These are phyloP conservation scores for Chromis chromis DNA, from an alignment of 2,797 vertebrate genomes.

Conservation along the genomic window DNA sequence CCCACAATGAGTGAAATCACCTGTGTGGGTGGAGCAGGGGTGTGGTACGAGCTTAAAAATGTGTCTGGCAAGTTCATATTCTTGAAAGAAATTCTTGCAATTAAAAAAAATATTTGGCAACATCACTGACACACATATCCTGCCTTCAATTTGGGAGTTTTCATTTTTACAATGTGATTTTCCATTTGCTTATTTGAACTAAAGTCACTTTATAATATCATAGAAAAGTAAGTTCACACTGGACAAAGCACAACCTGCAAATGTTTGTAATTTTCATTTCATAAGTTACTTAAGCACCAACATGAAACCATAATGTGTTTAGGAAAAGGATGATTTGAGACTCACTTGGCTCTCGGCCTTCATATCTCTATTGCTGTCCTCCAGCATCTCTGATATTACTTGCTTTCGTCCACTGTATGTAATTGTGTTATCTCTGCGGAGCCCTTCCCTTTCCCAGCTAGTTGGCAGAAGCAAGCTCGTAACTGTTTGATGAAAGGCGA, in stretches of 20 bases:
- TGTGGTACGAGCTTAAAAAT: not conserved
- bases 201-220: not conserved
- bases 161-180: no score
- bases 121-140: no score
- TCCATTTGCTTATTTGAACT: not conserved
- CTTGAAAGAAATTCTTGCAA: not conserved
- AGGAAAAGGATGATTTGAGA: slow-evolving; percentile 49
- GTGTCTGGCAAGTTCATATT: not conserved
- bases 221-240: not conserved
- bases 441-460: slow-evolving; percentile 68
- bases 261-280: slow-evolving; percentile 22
- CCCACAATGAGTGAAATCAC: not conserved
- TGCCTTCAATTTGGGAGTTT: no score
- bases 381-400: slow-evolving; percentile 44
- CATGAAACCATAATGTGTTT: slow-evolving; percentile 43
- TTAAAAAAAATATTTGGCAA: not conserved
- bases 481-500: slow-evolving; percentile 70
- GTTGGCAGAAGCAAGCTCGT: slow-evolving; percentile 63
- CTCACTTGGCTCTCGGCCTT: slow-evolving; percentile 19
- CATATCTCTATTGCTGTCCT: slow-evolving; percentile 42
- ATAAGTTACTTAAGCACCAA: slow-evolving; percentile 26
- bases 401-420: slow-evolving; percentile 47
- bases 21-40: not conserved
- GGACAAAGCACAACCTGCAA: not conserved
- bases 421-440: slow-evolving; percentile 68